Conservation (phyloP, 1,140 invertebrate genomes). For the Caenorhabditis brenneri region DNA sequence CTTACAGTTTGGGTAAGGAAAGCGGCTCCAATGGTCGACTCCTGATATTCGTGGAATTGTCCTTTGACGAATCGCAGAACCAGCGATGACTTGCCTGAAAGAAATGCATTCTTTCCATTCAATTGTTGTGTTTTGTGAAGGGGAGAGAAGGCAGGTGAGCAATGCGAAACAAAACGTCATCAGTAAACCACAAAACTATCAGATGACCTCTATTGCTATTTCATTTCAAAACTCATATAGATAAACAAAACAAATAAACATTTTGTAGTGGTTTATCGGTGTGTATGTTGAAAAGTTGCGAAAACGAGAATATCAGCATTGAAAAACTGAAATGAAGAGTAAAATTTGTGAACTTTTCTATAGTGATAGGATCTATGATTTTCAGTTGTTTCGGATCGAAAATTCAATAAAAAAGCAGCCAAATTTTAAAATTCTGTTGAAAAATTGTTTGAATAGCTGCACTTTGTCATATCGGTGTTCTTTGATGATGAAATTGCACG, state of each 20-base stretch:
- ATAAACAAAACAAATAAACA: constrained; percentile 1
- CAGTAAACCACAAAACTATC: background rate
- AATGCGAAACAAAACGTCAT: background rate
- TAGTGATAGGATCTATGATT: no score
- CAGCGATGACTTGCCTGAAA: constrained; percentile 85
- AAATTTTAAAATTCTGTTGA: no score
- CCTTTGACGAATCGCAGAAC: constrained; percentile 99
- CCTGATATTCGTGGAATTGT: constrained; percentile 99
- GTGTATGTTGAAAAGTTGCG: background rate
- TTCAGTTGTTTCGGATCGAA: no score
- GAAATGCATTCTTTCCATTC: background rate
- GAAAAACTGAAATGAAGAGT: background rate
- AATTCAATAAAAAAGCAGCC: no score
- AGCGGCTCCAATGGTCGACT: constrained; percentile 99
- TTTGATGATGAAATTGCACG: no score
- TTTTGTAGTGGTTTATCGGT: background rate
- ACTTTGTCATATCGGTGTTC: no score
- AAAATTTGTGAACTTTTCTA: no score
- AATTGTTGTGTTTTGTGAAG: constrained; percentile 3
- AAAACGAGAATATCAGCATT: background rate
- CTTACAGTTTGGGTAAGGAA: constrained; percentile 99
- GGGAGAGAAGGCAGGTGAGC: background rate
- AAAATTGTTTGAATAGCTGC: no score
- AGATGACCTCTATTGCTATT: background rate
- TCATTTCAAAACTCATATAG: background rate